Conservation (phyloP, 2,888 invertebrate species). For the Siphlonurus alternatus region DNA sequence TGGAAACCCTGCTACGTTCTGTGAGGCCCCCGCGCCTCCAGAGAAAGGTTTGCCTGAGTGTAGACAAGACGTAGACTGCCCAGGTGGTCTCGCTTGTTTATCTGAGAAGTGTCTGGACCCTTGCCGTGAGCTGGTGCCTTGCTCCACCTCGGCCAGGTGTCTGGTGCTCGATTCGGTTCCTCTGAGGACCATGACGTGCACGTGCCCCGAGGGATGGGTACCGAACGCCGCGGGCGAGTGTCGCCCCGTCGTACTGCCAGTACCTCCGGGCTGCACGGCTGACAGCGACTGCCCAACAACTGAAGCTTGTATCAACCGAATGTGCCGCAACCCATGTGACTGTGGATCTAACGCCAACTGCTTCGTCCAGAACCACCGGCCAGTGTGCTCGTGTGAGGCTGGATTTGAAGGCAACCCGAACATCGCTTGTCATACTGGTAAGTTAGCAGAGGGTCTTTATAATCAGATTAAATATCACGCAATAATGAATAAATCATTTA, state of each 20-base stretch:
- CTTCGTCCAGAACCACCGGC: conserved; percentile 63
- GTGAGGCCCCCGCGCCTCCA: conserved; percentile 35
- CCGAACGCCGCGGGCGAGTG: conserved; percentile 66
- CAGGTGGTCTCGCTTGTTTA: conserved; percentile 64
- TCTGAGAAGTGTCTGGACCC: conserved; percentile 62
- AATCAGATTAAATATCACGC: neutral
- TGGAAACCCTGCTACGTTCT: conserved; percentile 66
- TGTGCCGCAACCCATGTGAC: conserved; percentile 74
- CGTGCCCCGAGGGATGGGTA: conserved; percentile 71
- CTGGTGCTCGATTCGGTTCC: conserved; percentile 71
- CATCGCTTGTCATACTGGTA: conserved; percentile 47
- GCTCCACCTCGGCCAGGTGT: conserved; percentile 55
- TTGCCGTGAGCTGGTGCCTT: conserved; percentile 58
- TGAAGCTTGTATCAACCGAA: conserved; percentile 71
- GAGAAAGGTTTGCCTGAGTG: conserved; percentile 36
- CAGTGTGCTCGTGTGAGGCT: conserved; percentile 68
- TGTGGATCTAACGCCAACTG: conserved; percentile 76
- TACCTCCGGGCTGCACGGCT: conserved; percentile 49
- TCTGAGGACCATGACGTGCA: conserved; percentile 73
- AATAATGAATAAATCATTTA: neutral
- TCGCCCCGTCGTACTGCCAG: conserved; percentile 46
- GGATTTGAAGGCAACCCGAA: conserved; percentile 80
- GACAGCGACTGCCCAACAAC: conserved; percentile 61
- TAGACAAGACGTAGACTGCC: conserved; percentile 59
- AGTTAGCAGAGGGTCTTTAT: conserved; percentile 11